Base-by-base conservation (phyloP, 2,888 invertebrate genomes). In the Netelia melanura region DNA sequence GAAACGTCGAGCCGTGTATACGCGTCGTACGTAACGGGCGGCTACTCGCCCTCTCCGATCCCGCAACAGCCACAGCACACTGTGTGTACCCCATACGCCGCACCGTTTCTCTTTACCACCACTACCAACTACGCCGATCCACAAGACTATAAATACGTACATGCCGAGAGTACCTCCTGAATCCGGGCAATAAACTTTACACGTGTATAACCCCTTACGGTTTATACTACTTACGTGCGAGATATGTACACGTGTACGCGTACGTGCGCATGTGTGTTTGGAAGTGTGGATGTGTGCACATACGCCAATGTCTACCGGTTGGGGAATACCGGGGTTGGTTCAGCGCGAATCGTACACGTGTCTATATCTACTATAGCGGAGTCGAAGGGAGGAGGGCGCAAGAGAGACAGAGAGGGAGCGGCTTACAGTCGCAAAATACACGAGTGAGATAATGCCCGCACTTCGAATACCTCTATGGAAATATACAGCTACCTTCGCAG, bases 121-220 rank as follows among this genome's bases (percentile, higher is more conserved):
- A 62, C 48, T 67, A 61, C 64, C 58, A 54, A 58, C 70, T 44
- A 67, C 44, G 54, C 61, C 25, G 17, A 52, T 70, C 44, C 23
- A 52, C 65, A 43, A 38, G 48, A 48, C 72, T 10, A 38, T 79
- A 38, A 58, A 78, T 70, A 75, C 70, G 38, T 25, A 68, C 23
- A 25, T 44, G 30, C 62, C 23, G 48, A 65, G 76, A 68, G 48
- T 75, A 52, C 62, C 62, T 83, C 54, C 75, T 67, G 72, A 85
- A 83, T 85, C 72, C 76, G 74, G 65, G 83, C 76, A 72, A 80
- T 85, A 85, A 85, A 83, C 85, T 85, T 83, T 76, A 76, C 71
- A 67, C 72, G 75, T 76, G 79, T 83, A 72, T 83, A 72, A 78
- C 72, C 62, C 75, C 71, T 70, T 54, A 67, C 74, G 21, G 80